Evolutionary conservation across 2,113 vertebrate genomes (phyloP).

Genomic region (Brachyhypopomus occidentalis): DNA sequence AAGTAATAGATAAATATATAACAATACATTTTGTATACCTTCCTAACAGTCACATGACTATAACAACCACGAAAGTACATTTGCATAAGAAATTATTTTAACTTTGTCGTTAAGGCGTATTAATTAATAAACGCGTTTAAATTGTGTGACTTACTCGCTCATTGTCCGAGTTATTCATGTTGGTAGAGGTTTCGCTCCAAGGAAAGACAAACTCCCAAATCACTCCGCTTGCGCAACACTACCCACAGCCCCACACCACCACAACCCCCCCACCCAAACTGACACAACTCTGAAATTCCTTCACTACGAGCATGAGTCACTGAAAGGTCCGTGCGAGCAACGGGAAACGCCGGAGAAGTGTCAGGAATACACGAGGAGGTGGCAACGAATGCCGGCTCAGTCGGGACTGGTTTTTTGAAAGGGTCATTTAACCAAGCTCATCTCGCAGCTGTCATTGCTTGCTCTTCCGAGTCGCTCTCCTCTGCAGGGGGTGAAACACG

Average conservation of each 20-base stretch:
- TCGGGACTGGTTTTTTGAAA: no score
- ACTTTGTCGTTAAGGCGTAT: background rate
- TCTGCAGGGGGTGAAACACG: slow-evolving; percentile 1
- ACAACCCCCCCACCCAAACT: background rate
- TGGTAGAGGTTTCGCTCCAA: slow-evolving; percentile 20
- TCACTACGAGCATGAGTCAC: background rate
- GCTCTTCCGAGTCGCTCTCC: background rate
- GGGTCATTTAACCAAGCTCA: slow-evolving; percentile 50
- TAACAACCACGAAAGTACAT: background rate
- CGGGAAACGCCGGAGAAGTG: no score
- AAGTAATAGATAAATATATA: no score
- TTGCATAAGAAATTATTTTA: background rate
- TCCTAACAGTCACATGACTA: background rate
- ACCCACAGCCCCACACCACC: slow-evolving; percentile 17
- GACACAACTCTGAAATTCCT: slow-evolving; percentile 55
- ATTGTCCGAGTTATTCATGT: slow-evolving; percentile 71
- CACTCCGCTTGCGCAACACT: slow-evolving; percentile 65
- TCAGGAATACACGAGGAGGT: no score
- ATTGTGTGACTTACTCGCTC: slow-evolving; percentile 67
- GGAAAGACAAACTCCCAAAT: slow-evolving; percentile 61
- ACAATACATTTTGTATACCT: background rate
- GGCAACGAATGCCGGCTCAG: no score
- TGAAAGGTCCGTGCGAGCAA: background rate
- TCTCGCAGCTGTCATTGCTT: slow-evolving; percentile 15
- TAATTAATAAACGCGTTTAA: background rate